Percentiles rank a stretch among this genome's conserved stretches.
These are phyloP conservation scores for Atrichornis clamosus DNA, from an alignment of 2,113 vertebrate genomes.

Conservation along the genomic window DNA sequence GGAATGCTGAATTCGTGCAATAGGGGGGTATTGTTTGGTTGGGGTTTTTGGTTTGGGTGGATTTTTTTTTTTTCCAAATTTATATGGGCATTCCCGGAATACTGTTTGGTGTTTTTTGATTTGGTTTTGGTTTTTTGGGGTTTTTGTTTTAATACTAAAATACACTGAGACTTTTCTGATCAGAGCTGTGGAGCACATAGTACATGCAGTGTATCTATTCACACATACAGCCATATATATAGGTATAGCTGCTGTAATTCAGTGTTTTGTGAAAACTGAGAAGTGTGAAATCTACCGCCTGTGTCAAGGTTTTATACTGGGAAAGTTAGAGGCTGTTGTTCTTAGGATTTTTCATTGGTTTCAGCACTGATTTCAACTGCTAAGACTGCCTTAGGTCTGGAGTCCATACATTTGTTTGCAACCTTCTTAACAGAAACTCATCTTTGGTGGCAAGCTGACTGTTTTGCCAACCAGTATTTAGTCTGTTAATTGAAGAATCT, in stretches of 20 bases:
- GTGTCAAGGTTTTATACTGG: neutral
- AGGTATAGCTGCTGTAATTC: neutral
- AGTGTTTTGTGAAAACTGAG: neutral
- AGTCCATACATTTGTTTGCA: neutral
- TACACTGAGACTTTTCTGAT: neutral
- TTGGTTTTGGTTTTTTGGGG: neutral
- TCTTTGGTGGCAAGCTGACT: neutral
- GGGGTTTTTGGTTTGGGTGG: neutral
- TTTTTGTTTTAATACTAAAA: neutral
- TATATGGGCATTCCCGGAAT: neutral
- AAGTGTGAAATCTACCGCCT: neutral
- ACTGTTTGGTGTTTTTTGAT: neutral
- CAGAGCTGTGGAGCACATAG: neutral
- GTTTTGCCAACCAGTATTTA: neutral
- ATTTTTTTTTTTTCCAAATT: neutral
- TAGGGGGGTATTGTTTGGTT: neutral
- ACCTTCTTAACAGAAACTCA: neutral
- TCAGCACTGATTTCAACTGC: neutral
- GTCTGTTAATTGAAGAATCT: neutral
- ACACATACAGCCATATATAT: neutral
- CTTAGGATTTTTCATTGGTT: neutral
- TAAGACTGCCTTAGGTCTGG: neutral
- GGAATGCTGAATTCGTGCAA: neutral
- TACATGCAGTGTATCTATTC: neutral
- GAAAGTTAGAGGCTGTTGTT: neutral